Evolutionary conservation across 1,140 invertebrate genomes (phyloP).

Genomic region (Drosophila oshimai): DNA sequence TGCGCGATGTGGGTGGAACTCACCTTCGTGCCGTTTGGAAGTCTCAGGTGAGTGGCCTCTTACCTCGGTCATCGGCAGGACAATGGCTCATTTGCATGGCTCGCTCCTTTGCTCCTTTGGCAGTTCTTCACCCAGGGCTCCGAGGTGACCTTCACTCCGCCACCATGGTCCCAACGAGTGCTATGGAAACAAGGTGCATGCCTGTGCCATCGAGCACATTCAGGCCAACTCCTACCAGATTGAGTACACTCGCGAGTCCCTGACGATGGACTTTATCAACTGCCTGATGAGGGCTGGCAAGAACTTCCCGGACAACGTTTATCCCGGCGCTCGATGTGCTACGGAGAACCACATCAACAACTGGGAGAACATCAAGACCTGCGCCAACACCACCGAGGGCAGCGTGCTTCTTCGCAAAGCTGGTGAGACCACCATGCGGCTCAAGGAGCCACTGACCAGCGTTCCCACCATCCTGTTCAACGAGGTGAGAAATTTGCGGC

Average conservation of each 20-base stretch:
- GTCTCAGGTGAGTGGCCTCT: slow-evolving; percentile 84
- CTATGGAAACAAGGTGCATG: slow-evolving; percentile 87
- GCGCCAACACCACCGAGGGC: slow-evolving; percentile 83
- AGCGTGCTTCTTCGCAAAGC: slow-evolving; percentile 79
- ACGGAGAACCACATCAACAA: slow-evolving; percentile 80
- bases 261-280: slow-evolving; percentile 83
- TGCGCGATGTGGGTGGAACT: slow-evolving; percentile 86
- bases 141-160: slow-evolving; percentile 86
- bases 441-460: slow-evolving; percentile 82
- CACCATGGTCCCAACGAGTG: slow-evolving; percentile 91
- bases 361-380: slow-evolving; percentile 83
- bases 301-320: slow-evolving; percentile 79
- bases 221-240: slow-evolving; percentile 80
- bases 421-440: slow-evolving; percentile 81
- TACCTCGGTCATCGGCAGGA: neutral
- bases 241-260: slow-evolving; percentile 70
- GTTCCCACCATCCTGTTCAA: slow-evolving; percentile 85
- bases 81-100: slow-evolving; percentile 53
- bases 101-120: neutral
- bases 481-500: slow-evolving; percentile 69
- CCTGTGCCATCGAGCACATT: slow-evolving; percentile 80
- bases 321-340: slow-evolving; percentile 82
- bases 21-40: slow-evolving; percentile 87
- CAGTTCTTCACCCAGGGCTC: slow-evolving; percentile 84
- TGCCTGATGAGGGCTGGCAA: slow-evolving; percentile 84